Evolutionary conservation across 2,888 invertebrate genomes (phyloP), one percentile per base, ranked within the genome.

Genomic region (Osedax frankpressi): DNA sequence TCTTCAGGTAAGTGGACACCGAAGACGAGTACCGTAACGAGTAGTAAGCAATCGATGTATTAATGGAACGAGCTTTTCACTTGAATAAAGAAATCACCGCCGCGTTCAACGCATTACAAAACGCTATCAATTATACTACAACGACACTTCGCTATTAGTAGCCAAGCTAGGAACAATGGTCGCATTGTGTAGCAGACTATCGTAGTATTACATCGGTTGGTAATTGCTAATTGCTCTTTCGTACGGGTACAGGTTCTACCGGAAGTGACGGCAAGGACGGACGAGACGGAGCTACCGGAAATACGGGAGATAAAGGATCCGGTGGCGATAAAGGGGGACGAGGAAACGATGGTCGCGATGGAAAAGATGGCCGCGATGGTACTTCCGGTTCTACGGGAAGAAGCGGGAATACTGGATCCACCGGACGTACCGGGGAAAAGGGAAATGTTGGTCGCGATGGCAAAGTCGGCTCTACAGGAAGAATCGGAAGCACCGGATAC

Each of bases 251-350:
- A 24, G 77, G 77, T 26, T 28, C 62, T 3, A 25, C 70, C 26
- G 77, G 77, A 26, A 19, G 14, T 26, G 71, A 74, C 62, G 77
- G 77, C 14, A 28, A 29, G 14, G 74, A 72, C 3, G 77, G 77
- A 24, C 68, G 67, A 19, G 72, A 44, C n/a, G 77, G 77, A 19
- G 70, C 44, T 68, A 77, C 74, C 2, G 77, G 77, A 63, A 6
- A 62, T 19, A 74, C 75, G 28, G 77, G 77, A 29, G 28, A 27
- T 28, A 28, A 60, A 11, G 75, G 75, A 69, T 28, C 28, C 28
- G 28, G 30, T 19, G 75, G 75, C 27, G 29, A 69, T n/a, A 26
- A 68, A 63, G 75, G 75, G 1, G 44, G 65, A 26, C 44, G 28
- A 25, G 74, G 75, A 30, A 30, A 62, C 26, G 63, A 59, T 30